Conservation (phyloP, 2,888 invertebrate species). For the Arenicola marina region DNA sequence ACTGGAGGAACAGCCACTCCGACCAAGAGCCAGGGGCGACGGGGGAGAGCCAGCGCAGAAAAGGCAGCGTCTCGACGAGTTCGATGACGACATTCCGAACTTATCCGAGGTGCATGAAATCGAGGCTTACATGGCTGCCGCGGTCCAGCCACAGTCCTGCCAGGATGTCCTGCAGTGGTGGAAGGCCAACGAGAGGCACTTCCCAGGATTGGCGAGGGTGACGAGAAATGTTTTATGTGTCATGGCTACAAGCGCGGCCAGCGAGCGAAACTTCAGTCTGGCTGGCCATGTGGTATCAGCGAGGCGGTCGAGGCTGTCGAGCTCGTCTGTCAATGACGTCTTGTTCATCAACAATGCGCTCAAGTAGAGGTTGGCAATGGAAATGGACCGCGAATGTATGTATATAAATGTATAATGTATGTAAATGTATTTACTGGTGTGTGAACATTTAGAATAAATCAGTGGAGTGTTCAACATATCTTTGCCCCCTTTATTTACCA, state of each 20-base stretch:
- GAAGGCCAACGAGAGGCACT: not conserved
- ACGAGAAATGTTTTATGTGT: not conserved
- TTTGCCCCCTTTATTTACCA: no score
- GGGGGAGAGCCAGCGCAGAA: not conserved
- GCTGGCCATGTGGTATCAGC: no score
- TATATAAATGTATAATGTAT: no score
- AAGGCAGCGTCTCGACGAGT: not conserved
- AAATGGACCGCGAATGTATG: no score
- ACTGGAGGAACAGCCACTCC: not conserved
- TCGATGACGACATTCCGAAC: not conserved
- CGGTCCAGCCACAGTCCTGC: not conserved
- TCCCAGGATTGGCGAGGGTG: not conserved
- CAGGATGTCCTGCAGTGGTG: not conserved
- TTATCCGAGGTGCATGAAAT: not conserved
- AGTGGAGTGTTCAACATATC: no score
- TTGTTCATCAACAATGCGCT: no score
- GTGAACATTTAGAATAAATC: no score
- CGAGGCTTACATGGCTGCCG: not conserved
- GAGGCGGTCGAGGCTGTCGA: no score
- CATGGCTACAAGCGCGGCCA: slow-evolving; percentile 2
- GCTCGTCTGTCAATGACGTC: no score
- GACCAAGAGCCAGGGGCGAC: not conserved
- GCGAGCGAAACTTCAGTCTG: no score
- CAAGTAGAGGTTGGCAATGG: no score
- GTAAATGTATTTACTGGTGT: no score